Evolutionary conservation across 2,797 vertebrate genomes (phyloP).

Genomic region (Phylloscopus collybita): DNA sequence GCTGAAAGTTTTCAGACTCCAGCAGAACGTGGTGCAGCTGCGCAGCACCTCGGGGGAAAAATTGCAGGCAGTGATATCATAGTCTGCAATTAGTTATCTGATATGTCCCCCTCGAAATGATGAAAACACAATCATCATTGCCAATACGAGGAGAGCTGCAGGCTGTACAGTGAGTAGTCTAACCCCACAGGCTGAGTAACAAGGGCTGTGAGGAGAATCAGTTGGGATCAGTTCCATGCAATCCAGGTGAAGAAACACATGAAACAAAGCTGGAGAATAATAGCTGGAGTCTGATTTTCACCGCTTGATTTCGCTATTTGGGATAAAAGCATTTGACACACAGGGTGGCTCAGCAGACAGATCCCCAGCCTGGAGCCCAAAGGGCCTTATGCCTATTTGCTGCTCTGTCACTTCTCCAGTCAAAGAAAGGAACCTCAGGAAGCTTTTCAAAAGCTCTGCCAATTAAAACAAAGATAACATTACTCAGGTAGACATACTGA

Average conservation of each 20-base stretch:
- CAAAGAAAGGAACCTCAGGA: neutral
- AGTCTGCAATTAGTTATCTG: constrained; percentile 52
- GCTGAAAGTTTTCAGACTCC: constrained; percentile 7
- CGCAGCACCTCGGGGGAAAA: neutral
- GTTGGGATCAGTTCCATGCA: neutral
- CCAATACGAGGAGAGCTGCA: neutral
- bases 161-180: neutral
- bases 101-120: neutral
- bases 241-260: neutral
- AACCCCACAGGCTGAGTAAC: constrained; percentile 18
- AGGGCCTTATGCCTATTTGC: neutral
- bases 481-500: neutral
- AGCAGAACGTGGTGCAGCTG: constrained; percentile 19
- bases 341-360: neutral
- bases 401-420: neutral
- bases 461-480: neutral
- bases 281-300: neutral
- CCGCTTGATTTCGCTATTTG: neutral
- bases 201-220: neutral
- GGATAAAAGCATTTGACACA: neutral
- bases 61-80: constrained; percentile 30
- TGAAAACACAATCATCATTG: neutral
- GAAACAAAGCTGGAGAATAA: neutral
- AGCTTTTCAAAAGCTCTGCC: neutral
- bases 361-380: neutral